phyloP scores from a whole-genome alignment of 2,113 vertebrate species.

The Ovis aries region DNA sequence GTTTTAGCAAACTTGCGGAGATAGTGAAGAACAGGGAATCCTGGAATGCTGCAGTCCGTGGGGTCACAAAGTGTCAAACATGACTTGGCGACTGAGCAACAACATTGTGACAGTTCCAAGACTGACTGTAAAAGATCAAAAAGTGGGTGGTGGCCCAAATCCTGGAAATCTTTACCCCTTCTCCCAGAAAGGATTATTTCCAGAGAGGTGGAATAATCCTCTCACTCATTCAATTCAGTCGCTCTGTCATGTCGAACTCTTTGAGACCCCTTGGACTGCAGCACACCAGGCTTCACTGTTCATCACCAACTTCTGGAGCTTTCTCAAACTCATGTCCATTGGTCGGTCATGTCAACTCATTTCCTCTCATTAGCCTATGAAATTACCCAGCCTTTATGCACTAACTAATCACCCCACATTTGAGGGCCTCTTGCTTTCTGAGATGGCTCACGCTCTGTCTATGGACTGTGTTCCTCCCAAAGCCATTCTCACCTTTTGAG shows the following conservation, averaged over 20 bases:
- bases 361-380: neutral
- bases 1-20: neutral
- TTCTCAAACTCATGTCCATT: neutral
- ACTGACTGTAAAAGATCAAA: neutral
- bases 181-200: neutral
- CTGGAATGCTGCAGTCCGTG: neutral
- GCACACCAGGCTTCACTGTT: neutral
- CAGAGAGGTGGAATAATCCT: neutral
- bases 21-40: neutral
- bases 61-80: neutral
- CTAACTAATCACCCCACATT: neutral
- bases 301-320: neutral
- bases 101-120: neutral
- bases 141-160: neutral
- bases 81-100: neutral
- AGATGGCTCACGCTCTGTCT: neutral
- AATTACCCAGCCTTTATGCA: neutral
- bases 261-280: neutral
- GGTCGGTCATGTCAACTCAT: neutral
- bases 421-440: neutral
- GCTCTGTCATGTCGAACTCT: neutral
- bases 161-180: neutral
- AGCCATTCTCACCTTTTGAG: neutral
- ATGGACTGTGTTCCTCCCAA: neutral
- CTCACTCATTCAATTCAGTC: neutral